Evolutionary conservation across 2,113 vertebrate genomes (phyloP), one percentile per base, ranked within the genome.

Genomic region (Peromyscus leucopus): DNA sequence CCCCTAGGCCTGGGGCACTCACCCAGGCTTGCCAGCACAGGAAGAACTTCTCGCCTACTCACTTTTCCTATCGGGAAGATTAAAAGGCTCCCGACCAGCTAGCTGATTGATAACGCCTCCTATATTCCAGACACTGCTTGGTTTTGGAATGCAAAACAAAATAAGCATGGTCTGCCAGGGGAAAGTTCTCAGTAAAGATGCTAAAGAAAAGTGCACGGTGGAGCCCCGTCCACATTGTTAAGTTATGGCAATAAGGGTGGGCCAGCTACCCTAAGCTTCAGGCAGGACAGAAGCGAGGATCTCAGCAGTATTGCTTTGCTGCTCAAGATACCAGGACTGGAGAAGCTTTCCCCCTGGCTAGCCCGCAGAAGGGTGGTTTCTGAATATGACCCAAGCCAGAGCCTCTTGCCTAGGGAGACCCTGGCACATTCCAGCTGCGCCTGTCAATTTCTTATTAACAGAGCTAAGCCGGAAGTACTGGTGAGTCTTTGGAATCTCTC

Each of bases 401-500:
- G 6, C 71, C 15, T 19, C 42, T 85, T n/a, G 65, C 89, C 33
- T 16, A n/a, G 61, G 82, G 69, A 91, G 74, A 75, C 69, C 46
- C 78, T 51, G 67, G 71, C 86, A 55, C 21, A 19, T 76, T 72
- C 39, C 72, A 33, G 31, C 16, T n/a, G 74, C 46, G 61, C 51
- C 92, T 91, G 90, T 65, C 71, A 82, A 15, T 84, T 89, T 82
- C 31, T 42, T 24, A 61, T 24, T 63, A 42, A 83, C 67, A n/a
- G 78, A 79, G 42, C 42, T n/a, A 17, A 10, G 22, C 87, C 61
- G 39, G 28, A 79, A 78, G 48, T 65, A 74, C 46, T 39, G 36
- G 83, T 31, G 89, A 91, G 67, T 93, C 28, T 82, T 57, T 72
- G 51, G 79, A 86, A 95, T 59, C 89, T 59, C 55, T 75, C 7